Base-by-base conservation (phyloP, 2,888 invertebrate genomes). In the Metacarcinus magister region DNA sequence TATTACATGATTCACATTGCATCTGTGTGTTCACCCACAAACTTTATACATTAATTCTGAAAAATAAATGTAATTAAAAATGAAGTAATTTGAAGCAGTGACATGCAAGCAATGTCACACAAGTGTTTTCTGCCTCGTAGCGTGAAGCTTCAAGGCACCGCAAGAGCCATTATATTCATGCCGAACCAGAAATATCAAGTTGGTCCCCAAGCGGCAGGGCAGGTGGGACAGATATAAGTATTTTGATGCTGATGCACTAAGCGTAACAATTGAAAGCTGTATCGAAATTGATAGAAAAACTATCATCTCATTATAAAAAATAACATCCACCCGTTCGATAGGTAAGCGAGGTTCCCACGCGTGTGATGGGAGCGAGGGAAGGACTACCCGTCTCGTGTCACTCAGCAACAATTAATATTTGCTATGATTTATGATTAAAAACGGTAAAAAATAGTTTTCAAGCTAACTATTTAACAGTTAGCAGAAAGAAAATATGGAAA, bases 61-160 rank as follows among this genome's bases (percentile, higher is more conserved):
- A 75, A 75, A 60, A 23, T 23, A 60, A 60, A 10, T 23, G 23
- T 23, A 60, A 23, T 23, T 23, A 60, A 23, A 28, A 23, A 28
- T 28, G 87, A 39, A 0, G 28, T 87, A 87, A 87, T 87, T 87
- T 28, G 28, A 39, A 39, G 87, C 32, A 10, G 87, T 39, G 39
- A 39, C 87, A 87, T 39, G 87, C 39, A 10, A 87, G 87, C 39
- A 87, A 87, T 87, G 87, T 13, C 87, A 39, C 75, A 75, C 60
- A n/a, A 75, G n/a, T 75, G 75, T 75, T 28, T 75, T 1, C n/a
- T 75, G 75, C 75, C n/a, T n/a, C n/a, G 28, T 10, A 28, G 8
- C n/a, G 75, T 23, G 75, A 28, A 28, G 75, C 75, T 75, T 28
- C 75, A n/a, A 28, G 75, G 60, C 60, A 75, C 23, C 75, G 4